phyloP scores from a whole-genome alignment of 2,113 vertebrate species.

The Trochalopteron elliotii region DNA sequence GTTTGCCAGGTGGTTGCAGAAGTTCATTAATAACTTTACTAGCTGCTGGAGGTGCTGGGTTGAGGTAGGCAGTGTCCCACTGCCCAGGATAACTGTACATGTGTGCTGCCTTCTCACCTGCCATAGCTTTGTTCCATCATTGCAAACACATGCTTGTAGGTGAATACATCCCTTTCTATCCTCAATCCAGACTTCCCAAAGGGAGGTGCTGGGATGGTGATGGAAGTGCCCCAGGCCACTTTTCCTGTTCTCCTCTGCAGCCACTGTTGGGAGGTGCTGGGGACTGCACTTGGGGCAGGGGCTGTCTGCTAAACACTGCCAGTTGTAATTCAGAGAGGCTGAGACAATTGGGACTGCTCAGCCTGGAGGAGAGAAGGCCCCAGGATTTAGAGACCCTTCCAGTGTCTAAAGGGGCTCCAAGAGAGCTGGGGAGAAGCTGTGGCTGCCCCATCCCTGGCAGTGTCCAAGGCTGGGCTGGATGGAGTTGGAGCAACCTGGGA shows the following conservation, averaged over 20 bases:
- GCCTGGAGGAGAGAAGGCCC: not conserved
- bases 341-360: not conserved
- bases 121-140: not conserved
- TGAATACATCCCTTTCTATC: not conserved
- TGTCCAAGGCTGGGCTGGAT: not conserved
- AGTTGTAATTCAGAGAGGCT: not conserved
- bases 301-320: not conserved
- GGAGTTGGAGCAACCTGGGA: not conserved
- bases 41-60: not conserved
- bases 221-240: not conserved
- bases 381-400: not conserved
- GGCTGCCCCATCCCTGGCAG: not conserved
- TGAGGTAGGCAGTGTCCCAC: not conserved
- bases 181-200: not conserved
- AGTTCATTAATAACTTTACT: not conserved
- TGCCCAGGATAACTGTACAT: not conserved
- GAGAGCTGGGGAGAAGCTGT: not conserved
- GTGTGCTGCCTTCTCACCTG: not conserved
- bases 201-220: not conserved
- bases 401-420: not conserved
- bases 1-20: not conserved
- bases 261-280: not conserved
- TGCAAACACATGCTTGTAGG: not conserved
- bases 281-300: not conserved
- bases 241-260: not conserved